Evolutionary conservation across 2,888 invertebrate species (phyloP).

Genomic region (Nematopogon swammerdamellus): DNA sequence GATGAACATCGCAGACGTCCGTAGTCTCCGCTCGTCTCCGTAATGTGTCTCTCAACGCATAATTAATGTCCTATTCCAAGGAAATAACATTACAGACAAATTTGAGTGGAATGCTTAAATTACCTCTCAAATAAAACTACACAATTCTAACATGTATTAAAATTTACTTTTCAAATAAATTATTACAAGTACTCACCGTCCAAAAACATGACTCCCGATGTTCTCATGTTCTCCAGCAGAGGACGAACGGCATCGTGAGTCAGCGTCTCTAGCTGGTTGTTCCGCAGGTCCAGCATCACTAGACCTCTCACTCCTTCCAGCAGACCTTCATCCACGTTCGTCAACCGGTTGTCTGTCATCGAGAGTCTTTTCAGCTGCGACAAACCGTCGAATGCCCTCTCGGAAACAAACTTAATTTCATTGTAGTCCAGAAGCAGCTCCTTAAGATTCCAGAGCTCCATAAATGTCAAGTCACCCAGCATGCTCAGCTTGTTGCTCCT

Average conservation of each 20-base stretch:
- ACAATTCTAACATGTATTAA: too few species aligned
- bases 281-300: constrained; percentile 72
- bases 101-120: too few species aligned
- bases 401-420: constrained; percentile 68
- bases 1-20: too few species aligned
- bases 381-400: constrained; percentile 74
- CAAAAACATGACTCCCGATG: constrained; percentile 36
- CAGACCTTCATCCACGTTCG: constrained; percentile 67
- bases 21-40: too few species aligned
- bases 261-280: constrained; percentile 73
- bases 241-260: constrained; percentile 73
- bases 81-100: too few species aligned
- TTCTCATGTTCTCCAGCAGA: constrained; percentile 63
- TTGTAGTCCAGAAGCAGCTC: constrained; percentile 70
- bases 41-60: too few species aligned
- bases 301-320: constrained; percentile 72
- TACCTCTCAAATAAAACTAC: too few species aligned
- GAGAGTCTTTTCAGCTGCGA: constrained; percentile 68
- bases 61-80: too few species aligned
- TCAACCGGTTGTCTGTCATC: constrained; percentile 74
- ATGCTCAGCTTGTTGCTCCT: constrained; percentile 72
- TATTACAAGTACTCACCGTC: constrained; percentile 49
- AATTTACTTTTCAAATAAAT: too few species aligned
- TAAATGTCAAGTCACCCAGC: constrained; percentile 76
- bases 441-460: constrained; percentile 71